Evolutionary conservation across 1,140 invertebrate genomes (phyloP), one percentile per base, ranked within the genome.

Genomic region (Pseudomyrmex dendroicus): DNA sequence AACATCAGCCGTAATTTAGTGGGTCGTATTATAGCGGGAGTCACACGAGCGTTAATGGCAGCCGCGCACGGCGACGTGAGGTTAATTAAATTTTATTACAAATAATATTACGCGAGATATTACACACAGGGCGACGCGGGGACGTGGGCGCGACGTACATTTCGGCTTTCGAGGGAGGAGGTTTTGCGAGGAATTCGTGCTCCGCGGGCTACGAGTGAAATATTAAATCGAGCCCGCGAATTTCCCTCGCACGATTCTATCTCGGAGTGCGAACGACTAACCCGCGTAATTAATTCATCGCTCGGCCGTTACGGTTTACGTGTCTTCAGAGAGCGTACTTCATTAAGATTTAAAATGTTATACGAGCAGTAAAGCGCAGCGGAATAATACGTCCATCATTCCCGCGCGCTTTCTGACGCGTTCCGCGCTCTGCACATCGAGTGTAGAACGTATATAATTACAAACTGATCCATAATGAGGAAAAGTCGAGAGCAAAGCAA

Each of bases 1-100:
- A 64, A 22, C 72, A 74, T 82, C 82, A 85, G 83, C 62, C 46
- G 59, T 86, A 89, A 89, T 89, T 84, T 78, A 89, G 44, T 74
- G 25, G 46, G 48, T 73, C 62, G 54, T 84, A 89, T 89, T 89
- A 89, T 83, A 35, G 66, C 35, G 78, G 20, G 57, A 50, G 5
- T 62, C 59, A 62, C 59, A 62, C 64, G 78, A 1, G 83, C 72
- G 64, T 73, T 89, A 86, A 89, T 89, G 85, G 82, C 44, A 70
- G 66, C 78, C 68, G 68, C 86, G 59, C 59, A 20, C 59, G 1
- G 20, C 68, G n/a, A 3, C 35, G 22, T 59, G 84, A 54, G 70
- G 83, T 89, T 89, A 89, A 89, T 89, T 89, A 88, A 89, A 89
- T 89, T 89, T 89, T 82, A 86, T 89, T 89, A 68, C 66, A 86